Conservation (phyloP, 2,797 vertebrate genomes). For the Eulemur coronatus region DNA sequence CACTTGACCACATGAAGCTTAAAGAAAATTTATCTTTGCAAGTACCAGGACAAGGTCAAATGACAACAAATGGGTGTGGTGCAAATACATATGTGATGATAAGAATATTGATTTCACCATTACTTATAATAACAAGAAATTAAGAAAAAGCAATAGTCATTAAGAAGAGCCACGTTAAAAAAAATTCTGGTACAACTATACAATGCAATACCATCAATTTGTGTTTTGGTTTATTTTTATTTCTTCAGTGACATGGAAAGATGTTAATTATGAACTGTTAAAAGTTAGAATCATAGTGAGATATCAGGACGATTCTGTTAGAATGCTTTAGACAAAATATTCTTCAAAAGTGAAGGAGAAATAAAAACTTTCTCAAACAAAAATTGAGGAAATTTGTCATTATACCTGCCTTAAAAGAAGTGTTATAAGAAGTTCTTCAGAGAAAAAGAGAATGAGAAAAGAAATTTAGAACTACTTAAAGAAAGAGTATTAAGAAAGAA, state of each 20-base stretch:
- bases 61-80: neutral
- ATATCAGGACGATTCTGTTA: neutral
- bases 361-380: neutral
- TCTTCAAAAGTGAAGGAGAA: neutral
- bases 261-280: neutral
- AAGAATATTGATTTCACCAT: neutral
- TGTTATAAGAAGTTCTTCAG: neutral
- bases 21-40: neutral
- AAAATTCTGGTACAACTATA: neutral
- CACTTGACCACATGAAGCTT: neutral
- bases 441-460: neutral
- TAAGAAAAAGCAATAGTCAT: neutral
- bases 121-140: neutral
- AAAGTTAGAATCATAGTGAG: neutral
- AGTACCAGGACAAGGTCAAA: neutral
- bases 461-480: neutral
- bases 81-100: neutral
- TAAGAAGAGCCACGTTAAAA: neutral
- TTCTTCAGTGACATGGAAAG: neutral
- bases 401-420: neutral
- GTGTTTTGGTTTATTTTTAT: neutral
- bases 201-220: neutral
- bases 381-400: neutral
- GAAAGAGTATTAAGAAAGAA: neutral
- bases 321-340: neutral